Base-by-base conservation (phyloP, 2,888 invertebrate genomes). In the Slavum lentiscoides region DNA sequence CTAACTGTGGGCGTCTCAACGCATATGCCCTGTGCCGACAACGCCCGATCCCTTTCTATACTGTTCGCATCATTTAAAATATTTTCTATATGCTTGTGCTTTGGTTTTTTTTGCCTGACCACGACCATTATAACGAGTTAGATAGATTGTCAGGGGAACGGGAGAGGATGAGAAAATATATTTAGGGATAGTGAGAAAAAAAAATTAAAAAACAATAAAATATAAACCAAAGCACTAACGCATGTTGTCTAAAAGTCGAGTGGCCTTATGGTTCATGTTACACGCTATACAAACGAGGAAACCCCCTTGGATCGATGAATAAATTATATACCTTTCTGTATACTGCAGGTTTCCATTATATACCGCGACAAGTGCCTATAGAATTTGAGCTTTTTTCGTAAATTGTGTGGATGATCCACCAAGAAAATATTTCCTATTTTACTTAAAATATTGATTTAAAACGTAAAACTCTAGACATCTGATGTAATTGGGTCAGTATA, bases 131-230 rank as follows among this genome's bases (percentile, higher is more conserved):
- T 49, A 49, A 3, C 17, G 2, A 49, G 11, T 21, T 37, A 64
- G 43, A 30, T 19, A 6, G 4, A 39, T 39, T 30, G 4, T 30
- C 8, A 5, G 69, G 30, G 23, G 53, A 23, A 17, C 23, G 17
- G 11, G 9, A 11, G 61, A 13, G 23, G 13, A 64, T 0, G 13
- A 58, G 58, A 61, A 61, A 17, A 49, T 49, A 17, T 21, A 23
- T 53, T 37, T 62, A 49, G 68, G 21, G 68, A 61, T 17, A 19
- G 68, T 21, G 58, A 74, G 75, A 74, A 58, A 67, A 75, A 43
- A 39, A 70, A 80, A 80, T 80, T 80, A 80, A 70, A 80, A 80
- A 80, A 80, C 70, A 80, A 80, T 80, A 80, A 77, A 80, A 77
- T 23, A 59, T 43, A 43, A 80, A 55, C 69, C 49, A 21, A 61